A percentile compares a stretch with the other conserved stretches of the same genome.
phyloP scores from a whole-genome alignment of 1,140 invertebrate genomes.

The Rhagoletis zephyria region DNA sequence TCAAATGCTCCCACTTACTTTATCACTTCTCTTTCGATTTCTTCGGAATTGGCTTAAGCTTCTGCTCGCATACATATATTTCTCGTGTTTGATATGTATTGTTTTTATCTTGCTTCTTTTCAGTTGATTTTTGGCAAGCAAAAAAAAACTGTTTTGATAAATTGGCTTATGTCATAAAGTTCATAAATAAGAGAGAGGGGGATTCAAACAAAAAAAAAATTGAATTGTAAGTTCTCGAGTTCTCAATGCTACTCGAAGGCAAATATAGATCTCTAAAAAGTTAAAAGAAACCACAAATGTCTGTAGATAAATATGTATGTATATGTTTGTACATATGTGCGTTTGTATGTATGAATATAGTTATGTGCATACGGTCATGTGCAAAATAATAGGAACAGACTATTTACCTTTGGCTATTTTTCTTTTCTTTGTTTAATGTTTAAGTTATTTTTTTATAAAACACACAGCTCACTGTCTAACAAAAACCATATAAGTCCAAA shows the following conservation, averaged over 20 bases:
- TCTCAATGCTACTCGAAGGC: conserved; percentile 13
- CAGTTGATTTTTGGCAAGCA: no score
- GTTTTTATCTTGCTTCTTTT: not conserved
- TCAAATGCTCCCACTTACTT: not conserved
- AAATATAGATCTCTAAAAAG: not conserved
- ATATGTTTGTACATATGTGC: no score
- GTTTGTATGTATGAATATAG: no score
- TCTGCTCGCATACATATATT: not conserved
- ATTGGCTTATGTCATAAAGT: conserved; percentile 33
- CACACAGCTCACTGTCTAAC: no score
- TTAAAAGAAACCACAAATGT: no score
- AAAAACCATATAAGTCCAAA: no score
- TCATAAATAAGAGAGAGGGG: not conserved
- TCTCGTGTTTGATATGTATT: not conserved
- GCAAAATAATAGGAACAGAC: no score
- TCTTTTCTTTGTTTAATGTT: no score
- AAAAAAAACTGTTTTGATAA: not conserved
- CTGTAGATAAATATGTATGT: no score
- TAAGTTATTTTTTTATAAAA: no score
- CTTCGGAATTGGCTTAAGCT: not conserved
- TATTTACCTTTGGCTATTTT: no score
- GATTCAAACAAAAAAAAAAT: not conserved
- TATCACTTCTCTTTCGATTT: not conserved
- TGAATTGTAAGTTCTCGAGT: not conserved
- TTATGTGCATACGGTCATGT: no score